These are phyloP conservation scores for Aegotheles bennettii DNA, from an alignment of 2,113 vertebrate genomes.

Conservation along the genomic window DNA sequence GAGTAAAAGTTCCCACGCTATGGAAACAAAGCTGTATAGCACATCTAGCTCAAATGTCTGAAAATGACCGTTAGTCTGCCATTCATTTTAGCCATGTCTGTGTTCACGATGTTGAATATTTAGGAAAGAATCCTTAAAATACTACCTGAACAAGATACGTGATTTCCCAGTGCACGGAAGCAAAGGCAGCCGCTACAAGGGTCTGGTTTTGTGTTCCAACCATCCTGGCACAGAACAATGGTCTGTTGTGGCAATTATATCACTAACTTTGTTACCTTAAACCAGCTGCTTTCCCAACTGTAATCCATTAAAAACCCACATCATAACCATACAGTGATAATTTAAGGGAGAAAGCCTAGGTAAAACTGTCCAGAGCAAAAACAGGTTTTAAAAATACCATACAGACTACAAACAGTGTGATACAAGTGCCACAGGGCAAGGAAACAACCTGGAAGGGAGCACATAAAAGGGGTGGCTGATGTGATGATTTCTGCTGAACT, in stretches of 20 bases:
- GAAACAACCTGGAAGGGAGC: neutral
- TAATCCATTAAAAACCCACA: constrained; percentile 40
- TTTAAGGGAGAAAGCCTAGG: neutral
- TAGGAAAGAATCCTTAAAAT: neutral
- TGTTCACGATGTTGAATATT: neutral
- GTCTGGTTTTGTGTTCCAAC: neutral
- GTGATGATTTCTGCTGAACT: neutral
- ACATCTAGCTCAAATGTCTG: neutral
- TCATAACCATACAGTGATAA: constrained; percentile 11
- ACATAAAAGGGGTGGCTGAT: neutral
- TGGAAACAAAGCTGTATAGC: neutral
- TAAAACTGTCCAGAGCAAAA: neutral
- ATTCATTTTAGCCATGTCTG: neutral
- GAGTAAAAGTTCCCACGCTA: neutral
- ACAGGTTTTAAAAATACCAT: neutral
- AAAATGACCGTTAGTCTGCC: neutral
- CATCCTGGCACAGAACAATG: neutral
- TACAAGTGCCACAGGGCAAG: neutral
- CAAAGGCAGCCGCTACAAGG: neutral
- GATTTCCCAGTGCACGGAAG: neutral
- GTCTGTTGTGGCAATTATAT: constrained; percentile 7
- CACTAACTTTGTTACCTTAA: constrained; percentile 64
- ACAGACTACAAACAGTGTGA: neutral
- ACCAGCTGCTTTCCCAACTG: constrained; percentile 51
- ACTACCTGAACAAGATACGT: neutral